These are phyloP conservation scores for Otus sunia DNA, from an alignment of 2,113 vertebrate species.

Conservation along the genomic window DNA sequence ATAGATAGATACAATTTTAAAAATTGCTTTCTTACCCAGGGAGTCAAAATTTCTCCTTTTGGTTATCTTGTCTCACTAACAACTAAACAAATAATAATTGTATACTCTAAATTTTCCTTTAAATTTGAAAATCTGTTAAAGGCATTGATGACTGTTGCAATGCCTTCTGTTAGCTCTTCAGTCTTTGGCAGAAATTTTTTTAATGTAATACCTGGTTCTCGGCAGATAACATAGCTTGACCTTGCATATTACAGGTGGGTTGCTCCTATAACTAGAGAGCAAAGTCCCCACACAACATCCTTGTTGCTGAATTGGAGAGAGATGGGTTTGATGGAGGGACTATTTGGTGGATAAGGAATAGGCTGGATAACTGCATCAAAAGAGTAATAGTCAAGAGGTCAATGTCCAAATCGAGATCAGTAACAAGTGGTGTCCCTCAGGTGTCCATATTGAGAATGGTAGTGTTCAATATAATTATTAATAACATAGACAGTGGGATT, in stretches of 20 bases:
- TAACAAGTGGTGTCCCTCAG: background rate
- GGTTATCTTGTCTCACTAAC: background rate
- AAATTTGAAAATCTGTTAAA: background rate
- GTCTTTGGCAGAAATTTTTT: background rate
- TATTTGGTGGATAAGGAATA: background rate
- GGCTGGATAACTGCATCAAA: background rate
- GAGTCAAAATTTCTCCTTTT: background rate
- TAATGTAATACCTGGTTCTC: background rate
- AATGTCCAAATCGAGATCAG: background rate
- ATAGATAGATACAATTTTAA: background rate
- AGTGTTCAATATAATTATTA: background rate
- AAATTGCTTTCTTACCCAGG: background rate
- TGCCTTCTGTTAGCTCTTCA: background rate
- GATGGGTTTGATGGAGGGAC: background rate
- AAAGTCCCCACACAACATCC: background rate
- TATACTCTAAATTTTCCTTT: background rate
- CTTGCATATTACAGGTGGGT: background rate
- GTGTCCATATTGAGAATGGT: no score
- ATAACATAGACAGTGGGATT: background rate
- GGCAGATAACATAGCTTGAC: background rate
- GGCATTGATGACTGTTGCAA: background rate
- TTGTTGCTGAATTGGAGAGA: background rate
- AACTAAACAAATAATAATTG: background rate
- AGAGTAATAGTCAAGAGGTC: background rate
- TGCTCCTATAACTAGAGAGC: background rate